Evolutionary conservation across 2,797 vertebrate genomes (phyloP), one percentile per base, ranked within the genome.

Genomic region (Neosalanx taihuensis): DNA sequence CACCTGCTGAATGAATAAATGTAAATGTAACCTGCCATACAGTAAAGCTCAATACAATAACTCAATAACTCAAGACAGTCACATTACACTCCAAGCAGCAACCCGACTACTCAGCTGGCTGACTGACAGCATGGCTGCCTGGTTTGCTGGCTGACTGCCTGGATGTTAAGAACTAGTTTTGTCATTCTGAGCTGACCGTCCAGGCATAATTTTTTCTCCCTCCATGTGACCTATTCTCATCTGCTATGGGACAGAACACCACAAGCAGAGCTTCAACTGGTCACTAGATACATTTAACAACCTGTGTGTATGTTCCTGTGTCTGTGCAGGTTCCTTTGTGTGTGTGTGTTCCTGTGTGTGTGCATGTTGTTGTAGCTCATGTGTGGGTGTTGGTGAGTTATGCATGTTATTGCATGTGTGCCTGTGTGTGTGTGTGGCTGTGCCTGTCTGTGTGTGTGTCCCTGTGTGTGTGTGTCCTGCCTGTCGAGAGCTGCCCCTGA

Each of bases 401-500:
- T 12, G 5, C 1, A 6, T 20, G 37, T 29, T 12, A 9, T 23
- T 26, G 37, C 35, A 13, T 20, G n/a, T 15, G 35, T 65, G 30
- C 35, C 62, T 9, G 13, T 62, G 29, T 1, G 3, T 20, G 18
- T 62, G 18, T 61, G 33, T 26, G 23, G 1, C 23, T 26, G 23
- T 26, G 23, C 7, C 56, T 15, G 30, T 37, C 23, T 81, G 76
- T 78, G 81, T 12, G 37, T 73, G 76, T 74, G 29, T 64, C 12
- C 7, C 56, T 15, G 30, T 37, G 37, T 81, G 76, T 12, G 37
- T 73, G 76, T 74, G 51, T 64, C 12, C 20, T 80, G 83, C 81
- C 78, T 85, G 82, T 86, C 70, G 64, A 87, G 89, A 75, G 75
- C 83, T 82, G 80, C 85, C 80, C 82, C 81, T 84, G 82, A 87